phyloP scores from a whole-genome alignment of 2,113 vertebrate genomes.

The Tautogolabrus adspersus region DNA sequence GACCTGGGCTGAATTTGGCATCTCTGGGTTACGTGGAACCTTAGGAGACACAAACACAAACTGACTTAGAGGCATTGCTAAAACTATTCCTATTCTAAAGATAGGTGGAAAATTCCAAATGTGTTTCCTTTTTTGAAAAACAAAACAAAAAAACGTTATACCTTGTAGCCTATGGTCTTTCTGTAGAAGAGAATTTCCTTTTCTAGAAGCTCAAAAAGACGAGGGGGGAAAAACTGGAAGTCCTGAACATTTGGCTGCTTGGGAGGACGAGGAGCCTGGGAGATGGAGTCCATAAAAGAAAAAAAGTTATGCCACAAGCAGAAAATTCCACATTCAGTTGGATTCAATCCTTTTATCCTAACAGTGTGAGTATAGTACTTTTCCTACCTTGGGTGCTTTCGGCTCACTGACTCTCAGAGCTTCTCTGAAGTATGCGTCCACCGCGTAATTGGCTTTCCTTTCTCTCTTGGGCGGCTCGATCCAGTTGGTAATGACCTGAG shows the following conservation, averaged over 20 bases:
- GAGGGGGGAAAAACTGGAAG: conserved; percentile 98
- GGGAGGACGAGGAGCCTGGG: conserved; percentile 96
- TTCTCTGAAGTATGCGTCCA: conserved; percentile 98
- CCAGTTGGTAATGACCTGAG: conserved; percentile 96
- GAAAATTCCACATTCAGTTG: not conserved
- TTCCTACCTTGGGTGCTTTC: conserved; percentile 95
- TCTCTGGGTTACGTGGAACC: conserved; percentile 96
- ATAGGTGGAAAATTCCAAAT: not conserved
- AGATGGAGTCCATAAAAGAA: conserved; percentile 22
- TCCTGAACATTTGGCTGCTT: conserved; percentile 99
- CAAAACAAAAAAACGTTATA: conserved; percentile 55
- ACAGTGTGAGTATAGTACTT: not conserved
- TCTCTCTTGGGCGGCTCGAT: conserved; percentile 98
- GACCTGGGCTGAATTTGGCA: conserved; percentile 93
- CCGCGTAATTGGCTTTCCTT: conserved; percentile 98
- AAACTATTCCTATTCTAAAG: not conserved
- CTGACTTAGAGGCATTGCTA: not conserved
- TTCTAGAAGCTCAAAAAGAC: conserved; percentile 96
- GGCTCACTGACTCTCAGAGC: conserved; percentile 98
- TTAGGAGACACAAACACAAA: conserved; percentile 56
- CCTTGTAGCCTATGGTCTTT: conserved; percentile 99
- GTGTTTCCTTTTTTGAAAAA: not conserved
- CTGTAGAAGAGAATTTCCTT: conserved; percentile 99
- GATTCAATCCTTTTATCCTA: not conserved
- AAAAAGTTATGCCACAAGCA: not conserved